A percentile compares a stretch with the other conserved stretches of the same genome.
These are phyloP conservation scores for Anarhynchus alexandrinus DNA, from an alignment of 2,113 vertebrate species.

Conservation along the genomic window DNA sequence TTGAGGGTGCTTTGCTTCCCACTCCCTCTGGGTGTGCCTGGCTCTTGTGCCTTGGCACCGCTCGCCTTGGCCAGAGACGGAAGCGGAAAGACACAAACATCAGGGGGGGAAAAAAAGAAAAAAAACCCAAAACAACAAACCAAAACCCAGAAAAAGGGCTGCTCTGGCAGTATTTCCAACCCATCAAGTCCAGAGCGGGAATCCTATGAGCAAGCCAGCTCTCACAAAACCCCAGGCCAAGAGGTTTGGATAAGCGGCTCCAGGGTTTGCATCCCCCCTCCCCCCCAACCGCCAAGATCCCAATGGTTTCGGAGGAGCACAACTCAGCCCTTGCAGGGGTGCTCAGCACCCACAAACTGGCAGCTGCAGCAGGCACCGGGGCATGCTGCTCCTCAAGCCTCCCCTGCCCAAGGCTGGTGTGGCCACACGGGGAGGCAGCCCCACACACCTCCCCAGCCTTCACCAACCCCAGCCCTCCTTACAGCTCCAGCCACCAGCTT, in stretches of 20 bases:
- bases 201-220: not conserved
- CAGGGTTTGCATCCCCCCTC: not conserved
- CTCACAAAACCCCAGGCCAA: not conserved
- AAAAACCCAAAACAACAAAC: not conserved
- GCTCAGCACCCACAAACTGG: not conserved
- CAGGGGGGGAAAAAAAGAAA: not conserved
- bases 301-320: not conserved
- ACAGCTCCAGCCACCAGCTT: not conserved
- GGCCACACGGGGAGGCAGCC: not conserved
- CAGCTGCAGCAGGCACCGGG: not conserved
- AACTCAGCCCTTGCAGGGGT: not conserved
- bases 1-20: not conserved
- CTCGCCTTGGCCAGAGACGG: not conserved
- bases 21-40: not conserved
- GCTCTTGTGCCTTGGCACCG: not conserved
- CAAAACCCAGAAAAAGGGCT: constrained; percentile 18
- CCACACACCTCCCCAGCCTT: not conserved
- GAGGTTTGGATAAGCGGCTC: not conserved
- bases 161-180: constrained; percentile 28
- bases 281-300: not conserved
- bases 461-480: rapidly evolving
- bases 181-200: not conserved
- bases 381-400: not conserved
- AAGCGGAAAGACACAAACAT: constrained; percentile 34
- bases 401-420: not conserved